phyloP scores from a whole-genome alignment of 2,888 invertebrate species.

The Caenorhabditis zanzibari region DNA sequence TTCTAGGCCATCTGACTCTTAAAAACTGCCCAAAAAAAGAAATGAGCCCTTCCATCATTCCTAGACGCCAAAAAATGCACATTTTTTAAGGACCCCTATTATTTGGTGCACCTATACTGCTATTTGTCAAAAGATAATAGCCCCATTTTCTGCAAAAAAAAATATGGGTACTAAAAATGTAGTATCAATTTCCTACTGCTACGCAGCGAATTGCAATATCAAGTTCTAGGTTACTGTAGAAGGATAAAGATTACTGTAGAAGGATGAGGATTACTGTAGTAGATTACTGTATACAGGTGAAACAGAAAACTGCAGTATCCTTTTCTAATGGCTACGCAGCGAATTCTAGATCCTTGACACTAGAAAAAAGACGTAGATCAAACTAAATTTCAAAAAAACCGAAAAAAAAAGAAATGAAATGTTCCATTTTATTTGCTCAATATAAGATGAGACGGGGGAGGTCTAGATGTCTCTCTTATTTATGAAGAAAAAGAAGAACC shows the following conservation, averaged over 20 bases:
- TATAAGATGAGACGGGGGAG: neutral
- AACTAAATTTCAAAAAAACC: neutral
- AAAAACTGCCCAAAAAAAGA: neutral
- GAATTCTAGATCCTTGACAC: neutral
- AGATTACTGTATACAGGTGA: too few species aligned
- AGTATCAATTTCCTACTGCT: too few species aligned
- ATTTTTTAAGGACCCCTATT: constrained; percentile 1
- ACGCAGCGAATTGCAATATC: too few species aligned
- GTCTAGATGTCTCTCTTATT: neutral
- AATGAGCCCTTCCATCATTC: neutral
- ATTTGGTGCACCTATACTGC: neutral
- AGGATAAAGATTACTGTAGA: too few species aligned
- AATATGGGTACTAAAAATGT: too few species aligned
- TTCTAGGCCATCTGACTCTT: neutral
- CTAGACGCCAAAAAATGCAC: neutral
- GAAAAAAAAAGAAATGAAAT: neutral
- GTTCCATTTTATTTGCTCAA: neutral
- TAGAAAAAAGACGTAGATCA: neutral
- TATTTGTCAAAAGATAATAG: neutral
- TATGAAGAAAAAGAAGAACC: neutral
- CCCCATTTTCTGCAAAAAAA: neutral
- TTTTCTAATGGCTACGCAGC: too few species aligned
- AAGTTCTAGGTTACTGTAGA: too few species aligned
- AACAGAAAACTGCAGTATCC: neutral
- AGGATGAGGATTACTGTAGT: too few species aligned